Percentiles rank a stretch among this genome's conserved stretches.
Evolutionary conservation across 2,888 invertebrate genomes (phyloP).

Genomic region (Eupithecia vulgata): DNA sequence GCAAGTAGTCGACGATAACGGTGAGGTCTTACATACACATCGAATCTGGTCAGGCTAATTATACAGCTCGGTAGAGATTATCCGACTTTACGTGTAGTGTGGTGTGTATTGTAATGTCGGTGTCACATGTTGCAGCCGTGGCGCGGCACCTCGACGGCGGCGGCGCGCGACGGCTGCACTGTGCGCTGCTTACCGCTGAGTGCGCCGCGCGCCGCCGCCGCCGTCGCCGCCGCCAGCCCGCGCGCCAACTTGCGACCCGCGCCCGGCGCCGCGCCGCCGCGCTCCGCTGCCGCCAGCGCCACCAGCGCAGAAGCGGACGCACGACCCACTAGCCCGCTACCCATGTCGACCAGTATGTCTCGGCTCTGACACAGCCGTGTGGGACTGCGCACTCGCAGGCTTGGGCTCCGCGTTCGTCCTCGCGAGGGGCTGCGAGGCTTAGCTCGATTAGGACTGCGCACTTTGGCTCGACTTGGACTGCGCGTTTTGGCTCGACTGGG

Average conservation of each 20-base stretch:
- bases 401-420: conserved; percentile 11
- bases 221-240: conserved; percentile 59
- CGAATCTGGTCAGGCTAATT: not conserved
- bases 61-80: not conserved
- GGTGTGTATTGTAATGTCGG: not conserved
- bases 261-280: conserved; percentile 46
- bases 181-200: conserved; percentile 52
- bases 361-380: not conserved
- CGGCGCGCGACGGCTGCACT: conserved; percentile 44
- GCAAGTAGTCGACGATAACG: no score
- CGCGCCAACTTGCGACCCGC: conserved; percentile 60
- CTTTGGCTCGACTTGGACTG: conserved; percentile 18
- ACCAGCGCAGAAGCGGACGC: conserved; percentile 64
- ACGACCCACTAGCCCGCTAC: not conserved
- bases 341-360: not conserved
- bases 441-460: conserved; percentile 14
- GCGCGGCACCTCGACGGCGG: conserved; percentile 27
- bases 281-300: conserved; percentile 60
- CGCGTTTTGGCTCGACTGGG: conserved; percentile 3
- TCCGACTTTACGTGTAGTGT: not conserved
- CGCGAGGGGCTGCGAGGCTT: not conserved
- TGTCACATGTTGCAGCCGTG: conserved; percentile 19
- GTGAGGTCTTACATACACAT: no score
- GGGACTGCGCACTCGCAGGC: conserved; percentile 12
- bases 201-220: conserved; percentile 54